Conservation (phyloP, 2,113 vertebrate genomes). For the Neoarius graeffei region DNA sequence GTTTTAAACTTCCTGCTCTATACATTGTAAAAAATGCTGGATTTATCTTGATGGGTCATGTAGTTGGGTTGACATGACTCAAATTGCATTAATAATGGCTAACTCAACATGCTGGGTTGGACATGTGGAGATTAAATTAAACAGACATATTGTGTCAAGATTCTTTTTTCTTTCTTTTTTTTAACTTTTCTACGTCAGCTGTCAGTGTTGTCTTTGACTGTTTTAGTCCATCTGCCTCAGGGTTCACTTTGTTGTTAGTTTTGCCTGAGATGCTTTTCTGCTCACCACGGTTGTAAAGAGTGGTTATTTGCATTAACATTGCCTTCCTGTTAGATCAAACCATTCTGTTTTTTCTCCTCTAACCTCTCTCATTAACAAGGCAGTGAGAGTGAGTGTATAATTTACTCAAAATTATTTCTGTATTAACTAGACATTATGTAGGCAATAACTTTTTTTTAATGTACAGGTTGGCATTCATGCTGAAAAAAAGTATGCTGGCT, state of each 20-base stretch:
- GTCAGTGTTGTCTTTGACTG: background rate
- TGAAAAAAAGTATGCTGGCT: background rate
- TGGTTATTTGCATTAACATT: background rate
- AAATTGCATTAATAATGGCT: background rate
- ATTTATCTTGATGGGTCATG: background rate
- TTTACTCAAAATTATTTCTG: background rate
- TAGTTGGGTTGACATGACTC: background rate
- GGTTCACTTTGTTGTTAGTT: background rate
- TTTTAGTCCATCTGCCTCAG: background rate
- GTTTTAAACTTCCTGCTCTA: background rate
- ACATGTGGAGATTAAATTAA: background rate
- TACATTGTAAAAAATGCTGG: background rate
- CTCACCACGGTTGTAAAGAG: background rate
- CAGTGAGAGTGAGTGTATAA: background rate
- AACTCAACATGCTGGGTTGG: background rate
- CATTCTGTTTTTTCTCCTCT: background rate
- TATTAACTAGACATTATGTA: background rate
- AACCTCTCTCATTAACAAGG: background rate
- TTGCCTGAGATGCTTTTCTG: background rate
- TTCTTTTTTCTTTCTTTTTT: background rate
- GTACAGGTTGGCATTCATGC: background rate
- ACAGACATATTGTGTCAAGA: too few species aligned
- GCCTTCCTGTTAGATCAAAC: too few species aligned
- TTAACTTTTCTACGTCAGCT: background rate
- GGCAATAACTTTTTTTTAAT: too few species aligned